phyloP scores from a whole-genome alignment of 2,113 vertebrate species.

The Campylomormyrus tamandua region DNA sequence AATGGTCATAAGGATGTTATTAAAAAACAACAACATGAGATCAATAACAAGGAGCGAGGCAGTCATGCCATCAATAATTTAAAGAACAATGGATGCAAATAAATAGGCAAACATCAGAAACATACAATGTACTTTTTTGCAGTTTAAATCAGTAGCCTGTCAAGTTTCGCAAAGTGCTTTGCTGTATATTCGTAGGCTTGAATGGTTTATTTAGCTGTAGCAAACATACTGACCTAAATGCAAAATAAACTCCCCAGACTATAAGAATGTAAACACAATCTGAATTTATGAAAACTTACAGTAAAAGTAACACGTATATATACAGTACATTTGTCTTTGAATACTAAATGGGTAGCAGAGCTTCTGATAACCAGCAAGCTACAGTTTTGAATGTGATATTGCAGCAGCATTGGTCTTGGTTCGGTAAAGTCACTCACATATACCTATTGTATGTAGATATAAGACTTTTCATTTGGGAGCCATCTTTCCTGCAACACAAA shows the following conservation, averaged over 20 bases:
- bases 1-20: not conserved
- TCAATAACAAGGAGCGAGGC: constrained; percentile 17
- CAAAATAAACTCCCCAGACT: not conserved
- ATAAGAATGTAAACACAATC: not conserved
- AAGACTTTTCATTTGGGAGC: not conserved
- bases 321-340: constrained; percentile 21
- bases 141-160: constrained; percentile 55
- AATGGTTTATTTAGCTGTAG: constrained; percentile 8
- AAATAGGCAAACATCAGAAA: constrained; percentile 67
- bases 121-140: constrained; percentile 53
- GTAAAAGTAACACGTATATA: constrained; percentile 19
- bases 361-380: not conserved
- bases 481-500: not conserved
- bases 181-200: constrained; percentile 29
- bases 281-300: constrained; percentile 16
- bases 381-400: not conserved
- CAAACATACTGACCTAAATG: constrained; percentile 14
- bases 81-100: constrained; percentile 57
- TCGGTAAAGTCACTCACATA: constrained; percentile 10
- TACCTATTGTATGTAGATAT: not conserved
- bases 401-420: constrained; percentile 4
- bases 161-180: constrained; percentile 53
- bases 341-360: constrained; percentile 7
- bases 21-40: not conserved
- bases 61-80: constrained; percentile 62